Base-by-base conservation (phyloP, 2,797 vertebrate species). In the Myoxocephalus aenaeus region DNA sequence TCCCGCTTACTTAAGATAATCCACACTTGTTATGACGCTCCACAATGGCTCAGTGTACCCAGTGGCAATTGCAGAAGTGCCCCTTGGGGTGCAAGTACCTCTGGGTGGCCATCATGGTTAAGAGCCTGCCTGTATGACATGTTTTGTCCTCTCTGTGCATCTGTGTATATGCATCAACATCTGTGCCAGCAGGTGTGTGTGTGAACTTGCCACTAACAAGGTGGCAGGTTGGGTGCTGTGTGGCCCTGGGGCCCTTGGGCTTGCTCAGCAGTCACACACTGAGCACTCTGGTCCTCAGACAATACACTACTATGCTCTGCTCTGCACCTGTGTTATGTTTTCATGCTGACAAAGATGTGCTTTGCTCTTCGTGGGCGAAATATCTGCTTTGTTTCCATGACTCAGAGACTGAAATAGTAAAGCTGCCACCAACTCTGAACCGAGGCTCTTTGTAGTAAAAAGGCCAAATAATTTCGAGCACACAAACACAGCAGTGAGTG, bases 271-370 rank as follows among this genome's bases (percentile, higher is more conserved):
- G 56, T 50, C 46, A 38, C 36, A 8, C 56, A 65, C 32, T 11
- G 54, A 69, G 80, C 51, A 44, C 58, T 65, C 64, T 46, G 13
- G 57, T 64, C 66, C 76, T 75, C 53, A 83, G 73, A 89, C 87
- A 90, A 88, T 86, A 71, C 68, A 15, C 79, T 75, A 77, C 84
- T 88, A 71, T 87, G 56, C 86, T 80, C 80, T 78, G 84, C 70
- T 75, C 74, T 87, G 90, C 91, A 93, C 81, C 87, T 90, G 89
- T 90, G 92, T 88, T 89, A 51, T 90, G 86, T 83, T 90, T 89
- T 87, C 79, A 81, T 62, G 81, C 87, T 86, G 86, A 92, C 79
- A 84, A 86, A 87, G 86, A 87, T 84, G 79, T 85, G 73, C 84
- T 77, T 75, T 87, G 64, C 86, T 84, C 79, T 82, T 71, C 12